A percentile compares a stretch with the other conserved stretches of the same genome.
phyloP scores from a whole-genome alignment of 2,113 vertebrate genomes.

The Crotalus viridis region DNA sequence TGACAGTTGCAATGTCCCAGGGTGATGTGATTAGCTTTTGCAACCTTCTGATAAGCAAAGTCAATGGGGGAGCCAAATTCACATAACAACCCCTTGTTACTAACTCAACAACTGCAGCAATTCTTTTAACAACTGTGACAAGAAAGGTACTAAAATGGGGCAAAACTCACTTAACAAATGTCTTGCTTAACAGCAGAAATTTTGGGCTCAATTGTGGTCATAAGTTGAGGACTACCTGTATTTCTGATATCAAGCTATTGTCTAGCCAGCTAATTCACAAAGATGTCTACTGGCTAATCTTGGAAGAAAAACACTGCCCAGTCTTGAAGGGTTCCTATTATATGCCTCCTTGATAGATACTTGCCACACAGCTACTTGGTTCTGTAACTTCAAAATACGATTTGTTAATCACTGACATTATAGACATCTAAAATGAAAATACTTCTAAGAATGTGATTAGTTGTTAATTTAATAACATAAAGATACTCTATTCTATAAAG shows the following conservation, averaged over 20 bases:
- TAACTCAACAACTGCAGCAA: too few species aligned
- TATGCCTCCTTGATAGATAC: not conserved
- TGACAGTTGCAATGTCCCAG: too few species aligned
- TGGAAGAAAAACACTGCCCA: not conserved
- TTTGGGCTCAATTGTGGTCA: not conserved
- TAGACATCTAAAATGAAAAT: not conserved
- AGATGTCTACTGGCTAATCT: not conserved
- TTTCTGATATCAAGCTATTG: not conserved
- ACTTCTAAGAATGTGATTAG: not conserved
- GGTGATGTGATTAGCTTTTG: too few species aligned
- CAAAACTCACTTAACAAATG: too few species aligned
- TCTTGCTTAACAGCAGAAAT: not conserved
- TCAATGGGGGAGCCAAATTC: too few species aligned
- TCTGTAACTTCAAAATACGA: not conserved
- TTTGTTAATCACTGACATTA: not conserved
- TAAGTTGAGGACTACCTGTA: not conserved
- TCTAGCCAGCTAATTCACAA: not conserved
- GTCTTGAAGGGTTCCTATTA: not conserved
- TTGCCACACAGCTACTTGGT: not conserved
- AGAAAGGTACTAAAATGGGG: too few species aligned
- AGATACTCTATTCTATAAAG: not conserved
- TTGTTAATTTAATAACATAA: not conserved
- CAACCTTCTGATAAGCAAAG: too few species aligned
- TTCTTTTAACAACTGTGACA: too few species aligned
- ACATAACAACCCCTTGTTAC: too few species aligned